Base-by-base conservation (phyloP, 2,888 invertebrate genomes). In the Eurytoma adleriae region DNA sequence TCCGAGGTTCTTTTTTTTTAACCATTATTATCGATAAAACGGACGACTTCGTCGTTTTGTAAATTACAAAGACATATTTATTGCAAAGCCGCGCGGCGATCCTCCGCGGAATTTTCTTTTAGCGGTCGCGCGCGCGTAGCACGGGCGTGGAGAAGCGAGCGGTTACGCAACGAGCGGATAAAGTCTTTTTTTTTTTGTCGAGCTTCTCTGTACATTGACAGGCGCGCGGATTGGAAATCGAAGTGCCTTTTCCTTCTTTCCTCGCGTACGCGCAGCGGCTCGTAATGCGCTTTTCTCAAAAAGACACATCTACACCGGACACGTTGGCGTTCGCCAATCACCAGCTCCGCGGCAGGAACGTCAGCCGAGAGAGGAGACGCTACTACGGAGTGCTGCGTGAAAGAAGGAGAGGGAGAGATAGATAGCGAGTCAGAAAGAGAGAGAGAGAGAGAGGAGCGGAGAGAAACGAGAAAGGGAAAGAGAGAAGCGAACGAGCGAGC, bases 11-110 rank as follows among this genome's bases (percentile, higher is more conserved):
- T 50, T 50, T 50, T 50, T 50, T 13, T 2, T 13, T 1, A 50
- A 2, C 12, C 12, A 50, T 10, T 50, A 50, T 50, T 13, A 14
- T 50, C 12, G 3, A 14, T 13, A n/a, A 54, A n/a, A 16, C 30
- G 30, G 24, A 62, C 5, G 5, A n/a, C 16, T 62, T n/a, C n/a
- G 62, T 62, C 30, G 59, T 72, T 50, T 67, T 78, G 71, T 78
- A 78, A 71, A 78, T 78, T 72, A 71, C 52, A 20, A 78, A 20
- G 10, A 57, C 7, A 18, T 78, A 78, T 71, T 78, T 78, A 78
- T 78, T 78, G 67, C 24, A 27, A 70, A 70, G 56, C 56, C 62
- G 62, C 54, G 27, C 57, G 40, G 50, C 56, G 30, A 27, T 27
- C 2, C n/a, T 74, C 27, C 48, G 40, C 4, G 10, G 10, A 40